Percentiles rank a stretch among this genome's conserved stretches.
phyloP scores from a whole-genome alignment of 2,888 invertebrate species.

The Eremobia ochroleuca region DNA sequence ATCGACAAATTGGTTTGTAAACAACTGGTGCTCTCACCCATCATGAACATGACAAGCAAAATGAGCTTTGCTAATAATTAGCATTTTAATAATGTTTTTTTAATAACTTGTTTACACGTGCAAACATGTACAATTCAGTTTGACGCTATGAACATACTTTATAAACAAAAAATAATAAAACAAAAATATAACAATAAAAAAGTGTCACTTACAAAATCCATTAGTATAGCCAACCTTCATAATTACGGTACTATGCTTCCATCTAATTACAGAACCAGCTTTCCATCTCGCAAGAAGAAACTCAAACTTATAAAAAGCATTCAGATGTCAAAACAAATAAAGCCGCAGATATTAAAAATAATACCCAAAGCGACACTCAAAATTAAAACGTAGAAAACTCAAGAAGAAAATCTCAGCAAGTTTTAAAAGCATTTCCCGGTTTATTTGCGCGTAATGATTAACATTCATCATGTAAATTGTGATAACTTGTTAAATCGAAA shows the following conservation, averaged over 20 bases:
- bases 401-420: constrained; percentile 67
- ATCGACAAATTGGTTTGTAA: neutral
- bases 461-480: constrained; percentile 89
- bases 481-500: constrained; percentile 84
- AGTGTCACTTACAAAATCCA: neutral
- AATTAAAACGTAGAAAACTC: constrained; percentile 71
- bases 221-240: neutral
- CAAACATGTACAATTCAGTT: neutral
- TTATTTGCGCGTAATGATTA: constrained; percentile 82
- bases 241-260: neutral
- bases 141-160: neutral
- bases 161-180: neutral
- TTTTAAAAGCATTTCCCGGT: constrained; percentile 80
- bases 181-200: neutral
- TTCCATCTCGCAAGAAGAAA: constrained; percentile 15
- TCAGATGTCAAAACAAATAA: constrained; percentile 61
- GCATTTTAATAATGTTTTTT: neutral
- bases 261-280: constrained; percentile 7
- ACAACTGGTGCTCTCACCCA: neutral
- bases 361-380: constrained; percentile 68
- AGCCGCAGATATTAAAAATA: constrained; percentile 53
- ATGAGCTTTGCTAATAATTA: neutral
- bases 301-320: constrained; percentile 50
- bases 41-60: neutral
- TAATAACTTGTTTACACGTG: neutral